Evolutionary conservation across 1,140 invertebrate genomes (phyloP), one percentile per base, ranked within the genome.

Genomic region (Sitodiplosis mosellana): DNA sequence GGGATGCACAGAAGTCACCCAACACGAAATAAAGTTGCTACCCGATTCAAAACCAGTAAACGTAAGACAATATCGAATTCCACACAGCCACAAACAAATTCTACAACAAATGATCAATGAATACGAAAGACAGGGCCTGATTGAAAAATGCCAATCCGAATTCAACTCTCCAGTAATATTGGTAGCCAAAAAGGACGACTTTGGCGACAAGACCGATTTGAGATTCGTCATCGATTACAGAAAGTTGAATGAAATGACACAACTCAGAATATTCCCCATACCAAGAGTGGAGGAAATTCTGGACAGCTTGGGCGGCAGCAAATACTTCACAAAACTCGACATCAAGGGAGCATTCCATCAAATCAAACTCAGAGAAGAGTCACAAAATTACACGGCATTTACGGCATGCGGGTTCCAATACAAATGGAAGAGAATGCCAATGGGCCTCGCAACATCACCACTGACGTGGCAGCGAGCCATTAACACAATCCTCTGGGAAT

Each of bases 241-340:
- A 18, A 50, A 48, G 44, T 42, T 64, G 0, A 65, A 64, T 43
- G 40, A 51, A 40, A n/a, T 47, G 55, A 27, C 71, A n/a, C 65
- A 0, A 57, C 52, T 27, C 44, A 52, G 42, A 66, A 73, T 48
- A 48, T 49, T 58, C 53, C 71, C 71, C 1, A 47, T 75, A 12
- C 70, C 69, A 11, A 55, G 58, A 10, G 65, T 72, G 11, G 59
- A 65, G 18, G 62, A 68, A n/a, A 62, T 56, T 15, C 51, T 75
- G 10, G 59, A 65, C 46, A 49, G 49, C 11, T 40, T 72, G 33
- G 55, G 53, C n/a, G 55, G 55, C 2, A 50, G 58, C 4, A 52
- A 51, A 33, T 59, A 56, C 38, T 70, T 72, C 48, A 55, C 57
- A 1, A 54, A 57, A 0, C 46, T 73, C 2, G 66, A 71, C 55